These are phyloP conservation scores for Notospermus geniculatus DNA, from an alignment of 1,140 invertebrate genomes.

Conservation along the genomic window DNA sequence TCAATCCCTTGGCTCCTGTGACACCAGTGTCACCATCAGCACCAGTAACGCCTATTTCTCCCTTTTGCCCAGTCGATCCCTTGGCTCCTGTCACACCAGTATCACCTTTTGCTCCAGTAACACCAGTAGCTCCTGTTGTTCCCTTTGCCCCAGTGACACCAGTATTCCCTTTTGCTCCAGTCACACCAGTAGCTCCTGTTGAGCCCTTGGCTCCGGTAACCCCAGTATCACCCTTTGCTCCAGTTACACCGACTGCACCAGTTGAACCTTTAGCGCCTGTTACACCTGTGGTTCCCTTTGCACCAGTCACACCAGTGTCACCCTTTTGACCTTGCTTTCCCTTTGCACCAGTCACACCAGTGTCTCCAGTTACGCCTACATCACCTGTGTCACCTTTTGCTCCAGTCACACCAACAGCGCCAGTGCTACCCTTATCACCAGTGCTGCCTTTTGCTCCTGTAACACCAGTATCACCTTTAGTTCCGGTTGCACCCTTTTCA, in stretches of 20 bases:
- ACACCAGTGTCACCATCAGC: conserved; percentile 15
- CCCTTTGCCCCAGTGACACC: conserved; percentile 37
- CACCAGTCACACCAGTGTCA: conserved; percentile 8
- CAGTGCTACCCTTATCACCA: conserved; percentile 11
- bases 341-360: conserved; percentile 7
- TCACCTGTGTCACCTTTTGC: conserved; percentile 4
- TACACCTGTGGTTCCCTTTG: background rate
- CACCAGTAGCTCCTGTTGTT: conserved; percentile 41
- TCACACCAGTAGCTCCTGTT: conserved; percentile 18
- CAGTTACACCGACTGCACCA: conserved; percentile 8
- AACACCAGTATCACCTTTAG: conserved; percentile 5
- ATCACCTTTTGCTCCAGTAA: conserved; percentile 41
- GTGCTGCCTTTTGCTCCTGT: conserved; percentile 7
- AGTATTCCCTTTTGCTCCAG: conserved; percentile 8
- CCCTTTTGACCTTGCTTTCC: background rate
- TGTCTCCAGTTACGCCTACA: background rate
- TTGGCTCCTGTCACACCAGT: conserved; percentile 28
- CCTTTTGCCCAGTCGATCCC: conserved; percentile 8
- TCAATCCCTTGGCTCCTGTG: conserved; percentile 42
- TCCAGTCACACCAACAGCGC: conserved; percentile 4
- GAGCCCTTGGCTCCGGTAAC: conserved; percentile 17
- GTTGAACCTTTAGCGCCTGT: conserved; percentile 11
- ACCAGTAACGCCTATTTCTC: conserved; percentile 12
- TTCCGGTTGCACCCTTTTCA: conserved; percentile 6
- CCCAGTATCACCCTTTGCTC: conserved; percentile 12